A percentile compares a stretch with the other conserved stretches of the same genome.
Conservation (phyloP, 2,797 vertebrate genomes). For the Australoheros facetus region DNA sequence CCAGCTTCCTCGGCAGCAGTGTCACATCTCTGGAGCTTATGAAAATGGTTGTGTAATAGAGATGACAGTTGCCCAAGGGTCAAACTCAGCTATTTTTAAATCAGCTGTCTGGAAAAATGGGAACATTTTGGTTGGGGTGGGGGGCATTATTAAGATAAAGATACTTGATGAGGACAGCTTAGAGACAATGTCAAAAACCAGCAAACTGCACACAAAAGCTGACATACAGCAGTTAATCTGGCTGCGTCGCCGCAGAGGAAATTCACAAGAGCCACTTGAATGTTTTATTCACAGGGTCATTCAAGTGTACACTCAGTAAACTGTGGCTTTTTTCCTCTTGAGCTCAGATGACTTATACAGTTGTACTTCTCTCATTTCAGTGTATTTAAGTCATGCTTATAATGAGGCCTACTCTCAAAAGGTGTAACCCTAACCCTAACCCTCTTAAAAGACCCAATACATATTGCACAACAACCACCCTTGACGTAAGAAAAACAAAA, state of each 20-base stretch:
- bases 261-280: background rate
- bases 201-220: background rate
- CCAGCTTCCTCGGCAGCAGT: conserved; percentile 20
- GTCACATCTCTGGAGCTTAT: conserved; percentile 39
- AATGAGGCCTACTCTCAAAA: background rate
- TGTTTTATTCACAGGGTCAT: background rate
- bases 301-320: conserved; percentile 3
- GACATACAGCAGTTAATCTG: background rate
- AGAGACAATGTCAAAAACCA: conserved; percentile 12
- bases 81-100: conserved; percentile 45
- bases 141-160: conserved; percentile 40
- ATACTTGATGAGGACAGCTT: conserved; percentile 31
- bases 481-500: conserved; percentile 39
- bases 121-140: conserved; percentile 32
- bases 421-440: background rate
- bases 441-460: background rate
- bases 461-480: background rate
- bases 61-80: conserved; percentile 37
- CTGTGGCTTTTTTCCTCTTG: background rate
- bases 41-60: conserved; percentile 55
- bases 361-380: background rate
- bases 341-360: background rate
- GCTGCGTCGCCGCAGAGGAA: background rate
- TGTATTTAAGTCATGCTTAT: background rate
- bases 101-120: conserved; percentile 18